Conservation (phyloP, 2,888 invertebrate genomes). For the Salticus scenicus region DNA sequence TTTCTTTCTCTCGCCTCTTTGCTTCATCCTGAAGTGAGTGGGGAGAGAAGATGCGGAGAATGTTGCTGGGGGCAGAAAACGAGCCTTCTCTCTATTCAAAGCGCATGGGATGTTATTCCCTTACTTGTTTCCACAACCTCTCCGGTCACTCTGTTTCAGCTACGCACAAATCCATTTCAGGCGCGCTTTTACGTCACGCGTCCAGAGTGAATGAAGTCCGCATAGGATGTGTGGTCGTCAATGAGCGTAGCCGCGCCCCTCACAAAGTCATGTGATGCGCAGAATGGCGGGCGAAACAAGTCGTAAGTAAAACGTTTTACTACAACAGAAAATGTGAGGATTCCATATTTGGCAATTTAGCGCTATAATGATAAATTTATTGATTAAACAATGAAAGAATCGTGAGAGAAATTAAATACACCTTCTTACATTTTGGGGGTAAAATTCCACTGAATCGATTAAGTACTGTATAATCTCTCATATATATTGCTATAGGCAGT, state of each 20-base stretch:
- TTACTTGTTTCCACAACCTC: neutral
- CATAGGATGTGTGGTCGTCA: slow-evolving; percentile 58
- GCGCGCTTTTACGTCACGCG: slow-evolving; percentile 42
- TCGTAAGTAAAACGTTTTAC: slow-evolving; percentile 46
- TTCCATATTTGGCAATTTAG: slow-evolving; percentile 31
- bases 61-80: no score
- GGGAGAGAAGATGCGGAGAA: no score
- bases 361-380: neutral
- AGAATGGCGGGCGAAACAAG: slow-evolving; percentile 23
- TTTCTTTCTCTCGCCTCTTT: no score
- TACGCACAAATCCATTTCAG: neutral
- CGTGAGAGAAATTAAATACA: no score
- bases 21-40: no score
- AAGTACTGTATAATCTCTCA: no score
- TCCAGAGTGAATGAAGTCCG: slow-evolving; percentile 56
- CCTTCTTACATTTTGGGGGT: no score
- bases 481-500: no score
- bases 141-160: neutral
- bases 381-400: no score
- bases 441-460: no score
- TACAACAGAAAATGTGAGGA: slow-evolving; percentile 18
- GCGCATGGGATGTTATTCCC: no score
- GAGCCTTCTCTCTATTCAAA: no score
- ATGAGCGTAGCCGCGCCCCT: slow-evolving; percentile 58
- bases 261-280: slow-evolving; percentile 44